phyloP scores from a whole-genome alignment of 2,888 invertebrate species.

The Zelleria hepariella region DNA sequence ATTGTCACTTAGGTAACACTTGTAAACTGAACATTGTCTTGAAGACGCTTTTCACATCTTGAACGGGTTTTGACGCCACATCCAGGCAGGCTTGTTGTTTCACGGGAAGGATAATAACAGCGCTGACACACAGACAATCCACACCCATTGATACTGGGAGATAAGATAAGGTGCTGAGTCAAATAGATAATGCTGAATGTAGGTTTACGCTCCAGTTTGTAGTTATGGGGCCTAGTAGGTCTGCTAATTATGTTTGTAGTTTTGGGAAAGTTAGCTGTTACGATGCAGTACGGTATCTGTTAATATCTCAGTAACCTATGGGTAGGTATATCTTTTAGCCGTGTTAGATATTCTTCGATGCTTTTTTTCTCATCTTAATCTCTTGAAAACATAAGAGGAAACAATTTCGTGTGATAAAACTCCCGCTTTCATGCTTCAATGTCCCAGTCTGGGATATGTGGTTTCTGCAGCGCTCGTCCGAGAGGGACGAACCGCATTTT shows the following conservation, averaged over 20 bases:
- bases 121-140: slow-evolving; percentile 25
- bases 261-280: no score
- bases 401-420: neutral
- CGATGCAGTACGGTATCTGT: no score
- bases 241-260: neutral
- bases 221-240: neutral
- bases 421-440: neutral
- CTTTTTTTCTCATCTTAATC: neutral
- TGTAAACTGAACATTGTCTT: neutral
- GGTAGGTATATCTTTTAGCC: neutral
- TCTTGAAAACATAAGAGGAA: neutral
- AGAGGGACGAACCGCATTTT: neutral
- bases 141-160: slow-evolving; percentile 48
- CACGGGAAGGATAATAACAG: slow-evolving; percentile 25
- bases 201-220: neutral
- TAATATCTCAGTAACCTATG: no score
- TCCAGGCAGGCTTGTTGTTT: slow-evolving; percentile 21
- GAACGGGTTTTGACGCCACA: neutral
- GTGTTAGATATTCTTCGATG: neutral
- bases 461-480: neutral
- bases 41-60: neutral
- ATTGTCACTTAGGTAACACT: neutral
- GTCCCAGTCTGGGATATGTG: neutral
- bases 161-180: slow-evolving; percentile 55
- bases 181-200: slow-evolving; percentile 28